phyloP scores from a whole-genome alignment of 2,888 invertebrate species.

The Plemyria rubiginata region DNA sequence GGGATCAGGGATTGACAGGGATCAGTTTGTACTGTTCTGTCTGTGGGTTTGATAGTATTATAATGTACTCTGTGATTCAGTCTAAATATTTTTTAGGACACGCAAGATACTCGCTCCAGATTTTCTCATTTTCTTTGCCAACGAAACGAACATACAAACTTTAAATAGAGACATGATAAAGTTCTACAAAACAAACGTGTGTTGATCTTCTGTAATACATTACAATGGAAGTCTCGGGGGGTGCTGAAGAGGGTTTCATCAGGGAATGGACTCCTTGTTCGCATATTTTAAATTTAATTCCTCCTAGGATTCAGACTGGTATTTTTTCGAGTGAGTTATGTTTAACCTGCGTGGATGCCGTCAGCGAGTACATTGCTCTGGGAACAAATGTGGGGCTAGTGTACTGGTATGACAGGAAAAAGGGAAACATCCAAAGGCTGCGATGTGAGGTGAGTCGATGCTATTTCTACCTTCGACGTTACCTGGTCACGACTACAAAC shows the following conservation, averaged over 20 bases:
- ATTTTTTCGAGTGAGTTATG: conserved; percentile 90
- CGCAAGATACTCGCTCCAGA: too few relatives aligned
- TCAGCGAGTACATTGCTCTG: conserved; percentile 91
- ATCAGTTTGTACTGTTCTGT: too few relatives aligned
- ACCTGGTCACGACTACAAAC: neutral
- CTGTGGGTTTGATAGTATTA: too few relatives aligned
- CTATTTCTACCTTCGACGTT: conserved; percentile 22
- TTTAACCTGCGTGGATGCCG: conserved; percentile 93
- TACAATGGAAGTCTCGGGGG: conserved; percentile 73
- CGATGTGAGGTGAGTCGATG: conserved; percentile 89
- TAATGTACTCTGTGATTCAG: too few relatives aligned
- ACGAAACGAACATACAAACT: neutral
- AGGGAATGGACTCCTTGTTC: conserved; percentile 93
- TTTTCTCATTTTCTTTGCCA: neutral
- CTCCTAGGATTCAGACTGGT: conserved; percentile 89
- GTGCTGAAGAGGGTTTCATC: conserved; percentile 82
- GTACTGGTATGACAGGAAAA: conserved; percentile 94
- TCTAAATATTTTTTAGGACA: too few relatives aligned
- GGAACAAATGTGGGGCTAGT: conserved; percentile 94
- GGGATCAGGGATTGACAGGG: too few relatives aligned
- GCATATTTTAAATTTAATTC: conserved; percentile 90
- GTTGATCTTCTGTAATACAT: conserved; percentile 6
- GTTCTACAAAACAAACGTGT: conserved; percentile 29
- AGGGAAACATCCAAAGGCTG: conserved; percentile 90
- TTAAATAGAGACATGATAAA: conserved; percentile 36